phyloP scores from a whole-genome alignment of 2,113 vertebrate genomes.

The Phoxinus phoxinus region DNA sequence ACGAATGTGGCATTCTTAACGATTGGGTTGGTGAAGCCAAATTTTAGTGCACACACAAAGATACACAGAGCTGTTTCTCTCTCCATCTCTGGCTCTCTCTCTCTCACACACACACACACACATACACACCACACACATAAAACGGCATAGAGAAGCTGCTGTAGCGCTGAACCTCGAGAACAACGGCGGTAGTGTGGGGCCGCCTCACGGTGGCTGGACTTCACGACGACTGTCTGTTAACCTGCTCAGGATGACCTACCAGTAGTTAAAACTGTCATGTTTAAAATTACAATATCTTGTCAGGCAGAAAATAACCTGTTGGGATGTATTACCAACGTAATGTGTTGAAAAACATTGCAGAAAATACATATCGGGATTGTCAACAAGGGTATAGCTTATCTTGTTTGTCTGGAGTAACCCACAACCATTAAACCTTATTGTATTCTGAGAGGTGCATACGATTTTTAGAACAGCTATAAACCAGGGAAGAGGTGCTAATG shows the following conservation, averaged over 20 bases:
- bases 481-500: not conserved
- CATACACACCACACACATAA: slow-evolving; percentile 45
- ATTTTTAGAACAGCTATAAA: not conserved
- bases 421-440: not conserved
- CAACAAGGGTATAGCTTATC: not conserved
- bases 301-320: slow-evolving; percentile 25
- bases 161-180: slow-evolving; percentile 45
- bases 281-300: not conserved
- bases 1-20: slow-evolving; percentile 69
- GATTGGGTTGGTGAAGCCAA: slow-evolving; percentile 68
- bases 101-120: not conserved
- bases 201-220: slow-evolving; percentile 42
- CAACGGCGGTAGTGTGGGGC: slow-evolving; percentile 59
- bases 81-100: slow-evolving; percentile 11
- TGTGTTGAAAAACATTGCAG: not conserved
- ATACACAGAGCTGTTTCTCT: slow-evolving; percentile 48
- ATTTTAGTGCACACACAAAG: slow-evolving; percentile 54
- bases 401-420: not conserved
- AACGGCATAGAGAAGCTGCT: slow-evolving; percentile 56
- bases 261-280: not conserved
- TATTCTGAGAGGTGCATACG: not conserved
- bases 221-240: slow-evolving; percentile 20
- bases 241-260: not conserved
- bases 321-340: not conserved
- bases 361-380: not conserved